Base-by-base conservation (phyloP, 2,888 invertebrate species). In the Drosophila antonietae region DNA sequence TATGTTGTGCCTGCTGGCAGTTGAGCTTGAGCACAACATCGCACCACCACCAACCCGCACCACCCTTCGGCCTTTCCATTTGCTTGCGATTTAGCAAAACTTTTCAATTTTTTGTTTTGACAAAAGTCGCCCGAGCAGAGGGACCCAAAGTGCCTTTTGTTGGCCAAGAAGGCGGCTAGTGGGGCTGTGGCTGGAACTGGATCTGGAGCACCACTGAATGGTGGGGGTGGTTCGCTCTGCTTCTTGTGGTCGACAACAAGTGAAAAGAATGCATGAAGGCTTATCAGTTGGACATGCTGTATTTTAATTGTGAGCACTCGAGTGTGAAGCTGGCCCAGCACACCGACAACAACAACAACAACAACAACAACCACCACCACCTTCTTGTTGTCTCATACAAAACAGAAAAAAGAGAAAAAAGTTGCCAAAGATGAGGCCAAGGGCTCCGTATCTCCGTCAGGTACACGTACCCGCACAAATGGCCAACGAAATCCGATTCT, bases 271-370 rank as follows among this genome's bases (percentile, higher is more conserved):
- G 85, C 88, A 85, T 81, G 88, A 83, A 87, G 79, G 83, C 87
- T 87, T 87, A 87, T 87, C 87, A 87, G 90, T 87, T 87, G 87
- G 90, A 83, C 87, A 89, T 78, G 89, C 82, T 89, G 87, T 87
- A 90, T 90, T 87, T 87, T 87, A 87, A 87, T 87, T 87, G 90
- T 65, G 85, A 62, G 87, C 87, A 90, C 87, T 88, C 90, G 80
- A 89, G 90, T 87, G 87, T 83, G 75, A 87, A 83, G 74, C 72
- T 62, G 66, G 68, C 53, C 71, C 72, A 75, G 64, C 69, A 57
- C 53, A 53, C 28, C 46, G 59, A 64, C 79, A 79, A 57, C 77
- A 66, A 59, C 63, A 44, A 49, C 63, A 20, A 12, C 44, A 20
- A 46, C 37, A 14, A 15, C 37, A 14, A 14, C 37, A 14, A 37